Conservation (phyloP, 2,888 invertebrate species). For the Habrosyne pyritoides region DNA sequence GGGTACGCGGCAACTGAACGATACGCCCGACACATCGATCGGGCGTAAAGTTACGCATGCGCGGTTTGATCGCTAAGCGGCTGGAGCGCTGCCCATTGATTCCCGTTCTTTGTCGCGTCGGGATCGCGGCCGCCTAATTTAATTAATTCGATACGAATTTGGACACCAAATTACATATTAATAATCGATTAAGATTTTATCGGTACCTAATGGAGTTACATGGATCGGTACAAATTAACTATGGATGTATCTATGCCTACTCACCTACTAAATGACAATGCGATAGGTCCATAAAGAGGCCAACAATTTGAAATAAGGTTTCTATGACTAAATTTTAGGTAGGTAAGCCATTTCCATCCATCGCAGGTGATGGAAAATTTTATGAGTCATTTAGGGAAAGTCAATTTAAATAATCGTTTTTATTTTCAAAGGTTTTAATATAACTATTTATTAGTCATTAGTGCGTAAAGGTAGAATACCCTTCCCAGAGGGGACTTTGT, state of each 20-base stretch:
- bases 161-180: conserved; percentile 2
- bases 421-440: too few relatives aligned
- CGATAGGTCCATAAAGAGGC: not conserved
- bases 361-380: not conserved
- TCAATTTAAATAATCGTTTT: too few relatives aligned
- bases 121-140: conserved; percentile 32
- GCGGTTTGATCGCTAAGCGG: conserved; percentile 47
- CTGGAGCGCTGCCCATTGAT: conserved; percentile 60
- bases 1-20: conserved; percentile 79
- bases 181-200: conserved; percentile 7
- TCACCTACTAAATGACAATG: not conserved
- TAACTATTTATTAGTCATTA: too few relatives aligned
- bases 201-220: not conserved
- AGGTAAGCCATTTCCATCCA: not conserved
- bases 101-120: conserved; percentile 30
- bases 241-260: not conserved
- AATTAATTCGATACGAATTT: conserved; percentile 26
- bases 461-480: not conserved
- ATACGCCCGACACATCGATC: conserved; percentile 69
- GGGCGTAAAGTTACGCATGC: conserved; percentile 54
- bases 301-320: not conserved
- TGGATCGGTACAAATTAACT: not conserved
- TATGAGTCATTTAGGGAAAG: not conserved
- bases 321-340: not conserved
- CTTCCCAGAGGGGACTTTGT: not conserved